These are phyloP conservation scores for Rhinopomastus cyanomelas DNA, from an alignment of 2,113 vertebrate species.

Conservation along the genomic window DNA sequence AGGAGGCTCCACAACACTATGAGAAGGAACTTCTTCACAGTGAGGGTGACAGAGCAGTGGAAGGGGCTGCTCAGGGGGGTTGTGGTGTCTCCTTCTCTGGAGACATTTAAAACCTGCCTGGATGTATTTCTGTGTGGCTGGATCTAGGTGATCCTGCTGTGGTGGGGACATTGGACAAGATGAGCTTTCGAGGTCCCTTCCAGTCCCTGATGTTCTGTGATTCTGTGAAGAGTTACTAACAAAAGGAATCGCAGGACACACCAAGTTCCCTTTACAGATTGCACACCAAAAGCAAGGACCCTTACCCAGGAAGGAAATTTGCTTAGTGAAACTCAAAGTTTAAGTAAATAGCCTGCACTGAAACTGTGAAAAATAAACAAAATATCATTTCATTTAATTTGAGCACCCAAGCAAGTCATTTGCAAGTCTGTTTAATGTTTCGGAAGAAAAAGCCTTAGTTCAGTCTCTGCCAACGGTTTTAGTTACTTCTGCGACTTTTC, in stretches of 20 bases:
- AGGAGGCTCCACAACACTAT: too few relatives aligned
- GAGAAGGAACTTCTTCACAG: too few relatives aligned
- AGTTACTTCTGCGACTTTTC: conserved; percentile 74
- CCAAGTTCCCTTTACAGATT: not conserved
- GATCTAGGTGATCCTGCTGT: too few relatives aligned
- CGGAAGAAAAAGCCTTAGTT: conserved; percentile 40
- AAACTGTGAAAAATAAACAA: conserved; percentile 74
- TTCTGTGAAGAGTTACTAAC: not conserved
- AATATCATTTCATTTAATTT: conserved; percentile 77
- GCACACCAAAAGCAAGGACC: not conserved
- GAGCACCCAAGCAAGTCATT: conserved; percentile 61
- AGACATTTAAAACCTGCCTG: too few relatives aligned
- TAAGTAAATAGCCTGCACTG: conserved; percentile 34
- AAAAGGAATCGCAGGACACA: not conserved
- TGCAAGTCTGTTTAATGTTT: conserved; percentile 58
- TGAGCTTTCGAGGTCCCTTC: too few relatives aligned
- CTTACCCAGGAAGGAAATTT: not conserved
- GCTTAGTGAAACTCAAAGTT: not conserved
- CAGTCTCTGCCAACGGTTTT: conserved; percentile 62
- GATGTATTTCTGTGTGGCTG: too few relatives aligned
- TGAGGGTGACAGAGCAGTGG: too few relatives aligned
- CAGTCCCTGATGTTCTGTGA: too few relatives aligned
- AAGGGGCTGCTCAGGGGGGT: too few relatives aligned
- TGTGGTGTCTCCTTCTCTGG: too few relatives aligned
- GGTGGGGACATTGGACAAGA: too few relatives aligned